Evolutionary conservation across 2,113 vertebrate species (phyloP), one percentile per base, ranked within the genome.

Genomic region (Xiphophorus couchianus): DNA sequence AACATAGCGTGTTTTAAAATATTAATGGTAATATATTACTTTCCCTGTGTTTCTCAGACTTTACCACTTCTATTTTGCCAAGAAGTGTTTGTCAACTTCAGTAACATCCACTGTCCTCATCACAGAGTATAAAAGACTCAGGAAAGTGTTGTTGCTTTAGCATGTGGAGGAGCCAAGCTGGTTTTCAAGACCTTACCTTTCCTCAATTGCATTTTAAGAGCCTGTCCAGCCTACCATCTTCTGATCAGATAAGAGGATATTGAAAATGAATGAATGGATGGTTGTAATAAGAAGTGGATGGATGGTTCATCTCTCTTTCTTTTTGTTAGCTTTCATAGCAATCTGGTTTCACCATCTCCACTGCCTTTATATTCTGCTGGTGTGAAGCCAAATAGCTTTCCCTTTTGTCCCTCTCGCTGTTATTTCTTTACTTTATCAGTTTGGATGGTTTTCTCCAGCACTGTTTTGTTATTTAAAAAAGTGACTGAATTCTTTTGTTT

Each of bases 301-400:
- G 60, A 83, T 76, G 44, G 29, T 73, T 28, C 28, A 29, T 63
- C 65, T 66, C 5, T 12, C 31, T 54, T 68, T 42, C 62, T 42
- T 70, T 70, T 62, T 28, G 66, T 48, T 63, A 69, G 62, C 75
- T 79, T 86, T 77, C 48, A 80, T 8, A 39, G 66, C 54, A 72
- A 88, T 85, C 78, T 78, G 51, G 30, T 81, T 31, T 29, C 33
- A 27, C 73, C 76, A 82, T 90, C 86, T 84, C 71, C n/a, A 25
- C 71, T 10, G 27, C 71, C 62, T 79, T 66, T 76, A 71, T 80
- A 84, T 79, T 83, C 72, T 76, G 76, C 69, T 81, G 70, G 66
- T 84, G 30, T 73, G 66, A 74, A 81, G 78, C 86, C 81, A 80
- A 82, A 74, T 71, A 68, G 74, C 65, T 84, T 83, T 84, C 65